Conservation (phyloP, 2,113 vertebrate species). For the Parus major region DNA sequence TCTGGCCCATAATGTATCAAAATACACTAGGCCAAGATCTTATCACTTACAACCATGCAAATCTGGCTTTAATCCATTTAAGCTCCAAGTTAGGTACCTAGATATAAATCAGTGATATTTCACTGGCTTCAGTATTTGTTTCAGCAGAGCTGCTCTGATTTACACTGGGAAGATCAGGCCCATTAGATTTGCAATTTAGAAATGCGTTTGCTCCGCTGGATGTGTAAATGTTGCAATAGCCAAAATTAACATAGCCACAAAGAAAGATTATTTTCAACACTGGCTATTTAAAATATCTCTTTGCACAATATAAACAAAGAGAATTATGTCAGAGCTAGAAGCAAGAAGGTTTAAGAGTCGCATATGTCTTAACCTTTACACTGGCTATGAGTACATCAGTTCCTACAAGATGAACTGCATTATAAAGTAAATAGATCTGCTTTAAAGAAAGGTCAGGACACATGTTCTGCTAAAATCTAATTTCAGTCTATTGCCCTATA, state of each 20-base stretch:
- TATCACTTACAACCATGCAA: slow-evolving; percentile 43
- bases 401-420: slow-evolving; percentile 86
- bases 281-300: slow-evolving; percentile 5
- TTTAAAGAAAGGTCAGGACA: slow-evolving; percentile 94
- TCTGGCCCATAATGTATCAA: slow-evolving; percentile 47
- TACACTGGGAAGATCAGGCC: slow-evolving; percentile 9
- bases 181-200: slow-evolving; percentile 48
- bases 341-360: slow-evolving; percentile 75
- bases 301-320: slow-evolving; percentile 10
- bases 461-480: slow-evolving; percentile 91
- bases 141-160: slow-evolving; percentile 37
- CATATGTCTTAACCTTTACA: slow-evolving; percentile 90
- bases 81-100: slow-evolving; percentile 10
- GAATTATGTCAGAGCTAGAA: slow-evolving; percentile 37
- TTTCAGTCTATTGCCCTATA: slow-evolving; percentile 84
- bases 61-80: slow-evolving; percentile 48
- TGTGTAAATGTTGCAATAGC: neutral
- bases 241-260: slow-evolving; percentile 31
- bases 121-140: neutral
- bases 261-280: slow-evolving; percentile 31
- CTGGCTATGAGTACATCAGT: slow-evolving; percentile 82
- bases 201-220: slow-evolving; percentile 26
- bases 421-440: slow-evolving; percentile 94
- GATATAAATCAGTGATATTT: slow-evolving; percentile 54
- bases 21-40: slow-evolving; percentile 36